phyloP scores from a whole-genome alignment of 2,113 vertebrate genomes.

The Tapirus terrestris region DNA sequence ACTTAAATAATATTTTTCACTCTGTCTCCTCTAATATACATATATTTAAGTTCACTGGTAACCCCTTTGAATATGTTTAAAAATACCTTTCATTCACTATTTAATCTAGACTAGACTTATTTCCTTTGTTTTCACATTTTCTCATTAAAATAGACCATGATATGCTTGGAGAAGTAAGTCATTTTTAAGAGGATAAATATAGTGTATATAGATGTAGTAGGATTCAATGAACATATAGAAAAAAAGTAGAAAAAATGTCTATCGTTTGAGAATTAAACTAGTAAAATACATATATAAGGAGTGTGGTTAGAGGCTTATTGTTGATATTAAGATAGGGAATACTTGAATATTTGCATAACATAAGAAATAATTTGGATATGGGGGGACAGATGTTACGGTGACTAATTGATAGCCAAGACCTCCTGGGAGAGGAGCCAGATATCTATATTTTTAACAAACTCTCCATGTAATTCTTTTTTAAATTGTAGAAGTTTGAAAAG shows the following conservation, averaged over 20 bases:
- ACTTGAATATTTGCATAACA: neutral
- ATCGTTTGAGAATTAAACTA: conserved; percentile 6
- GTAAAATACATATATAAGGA: neutral
- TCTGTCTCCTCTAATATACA: neutral
- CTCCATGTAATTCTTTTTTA: neutral
- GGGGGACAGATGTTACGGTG: neutral
- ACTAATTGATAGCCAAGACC: neutral
- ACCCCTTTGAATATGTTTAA: neutral
- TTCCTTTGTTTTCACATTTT: neutral
- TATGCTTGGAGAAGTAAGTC: neutral
- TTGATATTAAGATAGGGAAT: neutral
- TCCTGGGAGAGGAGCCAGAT: neutral
- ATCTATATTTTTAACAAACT: neutral
- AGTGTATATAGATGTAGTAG: neutral
- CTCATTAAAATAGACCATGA: neutral
- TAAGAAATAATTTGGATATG: neutral
- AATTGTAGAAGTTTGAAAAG: neutral
- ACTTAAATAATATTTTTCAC: neutral
- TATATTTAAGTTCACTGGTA: neutral
- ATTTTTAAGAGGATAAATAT: neutral
- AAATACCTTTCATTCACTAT: neutral
- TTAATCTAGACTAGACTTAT: neutral
- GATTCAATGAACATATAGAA: neutral
- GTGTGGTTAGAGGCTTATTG: neutral
- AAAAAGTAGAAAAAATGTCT: neutral